Base-by-base conservation (phyloP, 2,797 vertebrate species). In the Prionace glauca region DNA sequence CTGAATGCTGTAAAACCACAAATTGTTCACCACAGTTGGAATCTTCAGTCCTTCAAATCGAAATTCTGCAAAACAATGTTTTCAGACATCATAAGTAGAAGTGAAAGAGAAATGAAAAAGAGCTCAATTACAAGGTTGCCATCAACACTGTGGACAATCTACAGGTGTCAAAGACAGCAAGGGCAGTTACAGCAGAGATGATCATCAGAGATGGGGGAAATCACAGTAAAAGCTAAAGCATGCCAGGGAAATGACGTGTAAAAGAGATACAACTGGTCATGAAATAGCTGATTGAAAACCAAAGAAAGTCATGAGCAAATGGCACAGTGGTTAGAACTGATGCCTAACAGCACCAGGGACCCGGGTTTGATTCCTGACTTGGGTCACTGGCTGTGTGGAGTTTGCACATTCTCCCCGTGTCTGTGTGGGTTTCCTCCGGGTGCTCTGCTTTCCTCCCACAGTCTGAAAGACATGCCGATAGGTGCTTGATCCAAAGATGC, bases 1-100 rank as follows among this genome's bases (percentile, higher is more conserved):
- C 95, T 98, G 98, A 95, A 98, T 96, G 50, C 97, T 98, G 96
- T 98, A 98, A 96, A 98, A 98, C 98, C 98, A 98, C 95, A 98
- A 96, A 96, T 97, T 97, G 97, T 98, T 98, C 87, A 96, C 97
- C 96, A 96, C 96, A 86, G 96, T 96, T 0, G 98, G 96, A 26
- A 98, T 97, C 94, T 97, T 97, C 96, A 98, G 95, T 7, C 97
- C 98, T 93, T 98, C 97, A 95, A 98, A 97, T 97, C 98, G 97
- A 96, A 98, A 97, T 32, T 96, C 98, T 98, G 96, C 14, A 95
- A 94, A 74, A 20, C 95, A 22, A 95, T 32, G 45, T 32, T 65
- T 86, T 20, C 32, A 65, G 32, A 77, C 32, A 32, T 95, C 45
- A 95, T 50, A 95, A 95, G 50, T 72, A 29, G 22, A 36, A 29